Evolutionary conservation across 1,140 invertebrate species (phyloP).

Genomic region (Phortica variegata): DNA sequence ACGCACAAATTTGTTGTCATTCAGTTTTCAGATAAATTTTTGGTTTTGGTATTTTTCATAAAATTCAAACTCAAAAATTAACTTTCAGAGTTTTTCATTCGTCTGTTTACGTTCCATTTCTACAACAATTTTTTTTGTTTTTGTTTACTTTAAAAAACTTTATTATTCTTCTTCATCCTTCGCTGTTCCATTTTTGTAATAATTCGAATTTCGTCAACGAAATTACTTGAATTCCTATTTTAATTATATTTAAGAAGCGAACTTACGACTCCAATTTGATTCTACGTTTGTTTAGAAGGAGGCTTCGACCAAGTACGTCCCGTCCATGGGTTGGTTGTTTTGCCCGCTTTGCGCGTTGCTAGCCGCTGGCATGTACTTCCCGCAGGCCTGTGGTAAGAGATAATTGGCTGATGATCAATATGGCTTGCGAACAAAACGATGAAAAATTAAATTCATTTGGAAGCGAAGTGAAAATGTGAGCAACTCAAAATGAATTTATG

Average conservation of each 20-base stretch:
- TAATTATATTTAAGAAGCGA: neutral
- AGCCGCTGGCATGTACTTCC: constrained; percentile 79
- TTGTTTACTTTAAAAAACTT: constrained; percentile 45
- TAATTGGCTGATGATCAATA: too few relatives aligned
- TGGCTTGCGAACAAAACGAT: too few relatives aligned
- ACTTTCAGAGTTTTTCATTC: constrained; percentile 37
- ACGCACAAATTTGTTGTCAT: too few relatives aligned
- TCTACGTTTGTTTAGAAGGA: constrained; percentile 62
- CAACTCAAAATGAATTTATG: too few relatives aligned
- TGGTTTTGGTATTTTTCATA: constrained; percentile 21
- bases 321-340: constrained; percentile 75
- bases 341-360: constrained; percentile 74
- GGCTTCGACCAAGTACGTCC: constrained; percentile 79
- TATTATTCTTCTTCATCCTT: constrained; percentile 39
- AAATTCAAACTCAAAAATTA: constrained; percentile 42
- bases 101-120: constrained; percentile 5
- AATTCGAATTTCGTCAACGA: constrained; percentile 7
- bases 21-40: constrained; percentile 15
- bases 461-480: too few relatives aligned
- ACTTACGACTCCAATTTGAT: too few relatives aligned
- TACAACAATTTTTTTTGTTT: constrained; percentile 9
- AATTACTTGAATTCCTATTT: constrained; percentile 6
- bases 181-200: constrained; percentile 1
- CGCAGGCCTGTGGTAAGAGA: constrained; percentile 64
- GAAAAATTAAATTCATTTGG: too few relatives aligned